Conservation (phyloP, 2,797 vertebrate species). For the Ataeniobius toweri region DNA sequence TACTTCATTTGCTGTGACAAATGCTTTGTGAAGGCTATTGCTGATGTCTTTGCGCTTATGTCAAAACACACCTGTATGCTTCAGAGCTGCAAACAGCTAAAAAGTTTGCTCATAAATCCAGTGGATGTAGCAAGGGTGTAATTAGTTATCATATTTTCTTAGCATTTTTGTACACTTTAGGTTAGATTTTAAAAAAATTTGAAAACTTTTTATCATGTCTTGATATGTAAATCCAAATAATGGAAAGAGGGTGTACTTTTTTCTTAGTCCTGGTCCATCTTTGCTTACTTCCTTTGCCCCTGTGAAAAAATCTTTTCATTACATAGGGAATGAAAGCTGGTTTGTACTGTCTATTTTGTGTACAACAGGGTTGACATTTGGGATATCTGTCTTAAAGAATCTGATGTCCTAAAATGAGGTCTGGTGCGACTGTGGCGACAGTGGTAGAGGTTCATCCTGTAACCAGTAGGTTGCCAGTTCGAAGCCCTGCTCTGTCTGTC, state of each 20-base stretch:
- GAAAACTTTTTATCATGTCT: background rate
- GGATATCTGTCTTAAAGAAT: background rate
- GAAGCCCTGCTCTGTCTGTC: too few species aligned
- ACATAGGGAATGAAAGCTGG: background rate
- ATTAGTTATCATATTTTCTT: background rate
- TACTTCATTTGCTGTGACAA: too few species aligned
- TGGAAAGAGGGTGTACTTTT: background rate
- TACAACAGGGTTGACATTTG: background rate
- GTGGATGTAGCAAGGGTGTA: background rate
- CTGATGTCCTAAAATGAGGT: too few species aligned
- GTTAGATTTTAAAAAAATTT: background rate
- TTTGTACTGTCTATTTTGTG: background rate
- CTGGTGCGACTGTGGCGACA: too few species aligned
- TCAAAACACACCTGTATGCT: too few species aligned
- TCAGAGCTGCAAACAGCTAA: too few species aligned
- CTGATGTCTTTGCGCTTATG: too few species aligned
- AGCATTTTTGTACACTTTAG: background rate
- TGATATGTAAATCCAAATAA: too few species aligned
- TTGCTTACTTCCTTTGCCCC: too few species aligned
- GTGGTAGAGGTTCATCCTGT: too few species aligned
- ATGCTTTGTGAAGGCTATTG: too few species aligned
- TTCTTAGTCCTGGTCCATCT: background rate
- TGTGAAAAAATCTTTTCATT: background rate
- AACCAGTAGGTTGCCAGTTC: too few species aligned
- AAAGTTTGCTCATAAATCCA: background rate